These are phyloP conservation scores for Tachysurus vachellii DNA, from an alignment of 2,113 vertebrate species.

Conservation along the genomic window DNA sequence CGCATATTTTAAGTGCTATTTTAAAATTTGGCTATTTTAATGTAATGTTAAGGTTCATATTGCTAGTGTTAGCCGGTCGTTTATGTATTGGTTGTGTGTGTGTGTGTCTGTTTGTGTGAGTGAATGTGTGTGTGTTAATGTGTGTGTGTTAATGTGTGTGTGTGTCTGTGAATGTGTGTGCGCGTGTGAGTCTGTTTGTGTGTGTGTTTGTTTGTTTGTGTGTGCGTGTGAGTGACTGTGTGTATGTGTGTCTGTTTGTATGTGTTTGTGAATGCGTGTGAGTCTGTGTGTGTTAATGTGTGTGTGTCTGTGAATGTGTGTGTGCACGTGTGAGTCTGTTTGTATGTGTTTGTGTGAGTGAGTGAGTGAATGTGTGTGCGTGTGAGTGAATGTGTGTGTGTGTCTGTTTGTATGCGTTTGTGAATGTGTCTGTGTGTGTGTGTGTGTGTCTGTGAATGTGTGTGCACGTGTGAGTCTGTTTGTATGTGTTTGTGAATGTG, in stretches of 20 bases:
- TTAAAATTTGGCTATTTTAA: neutral
- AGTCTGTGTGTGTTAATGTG: neutral
- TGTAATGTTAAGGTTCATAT: neutral
- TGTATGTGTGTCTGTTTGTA: neutral
- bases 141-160: too few species aligned
- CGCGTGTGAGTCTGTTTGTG: too few species aligned
- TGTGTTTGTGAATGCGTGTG: neutral
- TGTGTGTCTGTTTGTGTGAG: neutral
- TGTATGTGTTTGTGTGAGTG: too few species aligned
- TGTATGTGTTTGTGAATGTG: too few species aligned
- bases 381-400: neutral
- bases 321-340: too few species aligned
- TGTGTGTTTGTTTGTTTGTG: too few species aligned
- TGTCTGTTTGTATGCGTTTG: neutral
- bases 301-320: neutral
- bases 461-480: too few species aligned
- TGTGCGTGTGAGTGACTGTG: neutral
- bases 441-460: too few species aligned
- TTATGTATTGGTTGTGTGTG: neutral
- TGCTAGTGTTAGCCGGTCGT: neutral
- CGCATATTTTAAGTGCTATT: too few species aligned
- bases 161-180: too few species aligned
- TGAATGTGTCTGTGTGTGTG: too few species aligned
- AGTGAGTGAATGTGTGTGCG: too few species aligned
- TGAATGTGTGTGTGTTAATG: neutral